A percentile compares a stretch with the other conserved stretches of the same genome.
These are phyloP conservation scores for Panagrolaimus sp. DNA, from an alignment of 1,140 invertebrate genomes.

Conservation along the genomic window DNA sequence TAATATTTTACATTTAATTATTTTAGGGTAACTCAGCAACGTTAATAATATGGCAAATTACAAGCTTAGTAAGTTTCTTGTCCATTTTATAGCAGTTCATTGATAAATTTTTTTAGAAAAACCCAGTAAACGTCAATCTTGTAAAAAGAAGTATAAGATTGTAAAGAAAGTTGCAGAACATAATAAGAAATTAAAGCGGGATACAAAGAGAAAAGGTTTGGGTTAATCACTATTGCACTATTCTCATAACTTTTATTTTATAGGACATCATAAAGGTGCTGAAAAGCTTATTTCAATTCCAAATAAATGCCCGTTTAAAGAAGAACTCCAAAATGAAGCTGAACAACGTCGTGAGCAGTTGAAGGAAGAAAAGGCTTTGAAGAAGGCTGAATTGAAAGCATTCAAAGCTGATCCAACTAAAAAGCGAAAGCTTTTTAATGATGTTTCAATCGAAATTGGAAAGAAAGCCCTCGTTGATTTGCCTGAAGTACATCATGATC, in stretches of 20 bases:
- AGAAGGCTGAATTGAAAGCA: conserved; percentile 18
- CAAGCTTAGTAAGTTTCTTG: conserved; percentile 7
- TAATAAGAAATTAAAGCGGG: conserved; percentile 59
- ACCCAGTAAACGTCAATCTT: conserved; percentile 58
- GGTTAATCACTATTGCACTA: not conserved
- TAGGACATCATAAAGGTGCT: conserved; percentile 31
- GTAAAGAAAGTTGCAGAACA: conserved; percentile 61
- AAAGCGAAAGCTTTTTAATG: not conserved
- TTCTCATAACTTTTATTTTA: not conserved
- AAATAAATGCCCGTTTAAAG: conserved; percentile 62
- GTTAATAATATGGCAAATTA: conserved; percentile 16
- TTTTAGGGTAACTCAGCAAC: conserved; percentile 12
- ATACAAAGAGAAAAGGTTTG: conserved; percentile 48
- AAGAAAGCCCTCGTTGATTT: conserved; percentile 7
- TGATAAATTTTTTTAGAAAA: conserved; percentile 54
- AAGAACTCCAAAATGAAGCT: conserved; percentile 60
- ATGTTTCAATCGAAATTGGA: conserved; percentile 1
- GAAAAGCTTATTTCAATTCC: conserved; percentile 60
- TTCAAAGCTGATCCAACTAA: not conserved
- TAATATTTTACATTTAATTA: too few species aligned
- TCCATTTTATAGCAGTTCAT: not conserved
- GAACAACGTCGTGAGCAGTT: conserved; percentile 50
- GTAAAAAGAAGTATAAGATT: conserved; percentile 58
- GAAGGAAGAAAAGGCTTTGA: conserved; percentile 37
- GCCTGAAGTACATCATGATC: not conserved